phyloP scores from a whole-genome alignment of 2,113 vertebrate species.

The Callipepla squamata region DNA sequence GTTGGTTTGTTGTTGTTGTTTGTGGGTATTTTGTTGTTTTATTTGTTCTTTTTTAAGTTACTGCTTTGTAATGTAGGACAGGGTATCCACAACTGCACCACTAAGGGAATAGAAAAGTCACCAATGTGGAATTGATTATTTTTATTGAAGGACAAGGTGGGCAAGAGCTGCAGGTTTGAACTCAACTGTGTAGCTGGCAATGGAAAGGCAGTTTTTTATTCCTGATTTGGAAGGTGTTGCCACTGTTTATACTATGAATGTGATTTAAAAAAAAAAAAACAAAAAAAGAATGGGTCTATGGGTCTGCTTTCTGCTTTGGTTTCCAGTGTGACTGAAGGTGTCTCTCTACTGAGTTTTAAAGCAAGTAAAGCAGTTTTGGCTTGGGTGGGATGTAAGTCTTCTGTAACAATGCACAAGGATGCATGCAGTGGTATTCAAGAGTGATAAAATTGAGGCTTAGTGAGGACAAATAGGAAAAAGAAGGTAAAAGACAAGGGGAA shows the following conservation, averaged over 20 bases:
- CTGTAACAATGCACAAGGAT: neutral
- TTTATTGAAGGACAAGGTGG: neutral
- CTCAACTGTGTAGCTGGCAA: neutral
- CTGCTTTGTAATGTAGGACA: neutral
- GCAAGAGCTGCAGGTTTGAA: neutral
- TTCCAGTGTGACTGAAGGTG: constrained; percentile 11
- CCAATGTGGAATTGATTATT: neutral
- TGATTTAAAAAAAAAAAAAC: neutral
- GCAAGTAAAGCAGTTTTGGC: constrained; percentile 27
- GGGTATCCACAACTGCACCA: neutral
- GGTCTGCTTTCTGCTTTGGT: neutral
- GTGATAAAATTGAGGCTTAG: neutral
- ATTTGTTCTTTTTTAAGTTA: neutral
- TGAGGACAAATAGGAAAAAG: neutral
- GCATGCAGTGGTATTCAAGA: neutral
- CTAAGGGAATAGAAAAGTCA: neutral
- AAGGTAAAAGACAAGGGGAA: neutral
- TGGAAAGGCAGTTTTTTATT: neutral
- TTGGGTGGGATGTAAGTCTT: constrained; percentile 41
- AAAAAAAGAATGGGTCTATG: neutral
- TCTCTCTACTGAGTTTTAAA: neutral
- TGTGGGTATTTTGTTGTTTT: neutral
- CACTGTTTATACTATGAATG: neutral
- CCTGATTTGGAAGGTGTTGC: neutral
- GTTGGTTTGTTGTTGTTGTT: too few relatives aligned